Percentiles rank a stretch among this genome's conserved stretches.
phyloP scores from a whole-genome alignment of 2,797 vertebrate species.

The Sebastes minor region DNA sequence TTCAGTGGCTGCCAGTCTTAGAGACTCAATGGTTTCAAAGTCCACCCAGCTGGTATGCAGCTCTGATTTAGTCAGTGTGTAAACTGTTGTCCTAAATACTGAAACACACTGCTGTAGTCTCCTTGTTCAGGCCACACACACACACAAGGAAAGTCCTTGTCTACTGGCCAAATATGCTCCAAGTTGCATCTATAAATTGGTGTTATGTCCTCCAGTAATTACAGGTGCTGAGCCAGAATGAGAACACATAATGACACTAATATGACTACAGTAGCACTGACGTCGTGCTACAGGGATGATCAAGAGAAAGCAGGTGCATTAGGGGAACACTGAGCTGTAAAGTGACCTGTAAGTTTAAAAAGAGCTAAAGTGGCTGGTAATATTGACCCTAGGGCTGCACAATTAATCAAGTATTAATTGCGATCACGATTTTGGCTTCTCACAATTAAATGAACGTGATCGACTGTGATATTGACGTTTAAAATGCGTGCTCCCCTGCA shows the following conservation, averaged over 20 bases:
- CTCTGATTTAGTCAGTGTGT: conserved; percentile 14
- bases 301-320: not conserved
- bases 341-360: not conserved
- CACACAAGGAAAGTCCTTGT: not conserved
- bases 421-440: no score
- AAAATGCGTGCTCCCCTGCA: no score
- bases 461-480: no score
- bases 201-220: not conserved
- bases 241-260: not conserved
- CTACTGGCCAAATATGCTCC: not conserved
- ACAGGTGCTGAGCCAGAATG: not conserved
- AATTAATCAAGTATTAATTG: fast-evolving
- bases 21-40: conserved; percentile 37
- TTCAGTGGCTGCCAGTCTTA: not conserved
- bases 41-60: conserved; percentile 50
- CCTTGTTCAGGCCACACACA: not conserved
- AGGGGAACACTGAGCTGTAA: not conserved
- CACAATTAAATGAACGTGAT: no score
- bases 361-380: not conserved
- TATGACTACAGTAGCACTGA: not conserved
- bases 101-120: not conserved
- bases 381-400: fast-evolving
- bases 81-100: conserved; percentile 12
- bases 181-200: not conserved
- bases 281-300: not conserved